These are phyloP conservation scores for Numenius arquata DNA, from an alignment of 2,113 vertebrate genomes.

Conservation along the genomic window DNA sequence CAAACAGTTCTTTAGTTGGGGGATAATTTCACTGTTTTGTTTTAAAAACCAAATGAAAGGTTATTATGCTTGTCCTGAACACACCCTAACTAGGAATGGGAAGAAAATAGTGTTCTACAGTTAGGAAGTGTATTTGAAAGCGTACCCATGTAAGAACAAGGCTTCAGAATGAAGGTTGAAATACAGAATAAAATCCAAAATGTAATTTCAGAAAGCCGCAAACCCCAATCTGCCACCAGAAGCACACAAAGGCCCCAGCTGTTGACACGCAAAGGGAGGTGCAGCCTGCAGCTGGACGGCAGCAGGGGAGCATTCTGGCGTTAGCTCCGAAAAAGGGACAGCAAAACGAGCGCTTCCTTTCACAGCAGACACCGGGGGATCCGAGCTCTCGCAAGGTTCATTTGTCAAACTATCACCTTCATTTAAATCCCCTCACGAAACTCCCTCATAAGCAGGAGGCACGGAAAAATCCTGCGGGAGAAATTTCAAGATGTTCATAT, in stretches of 20 bases:
- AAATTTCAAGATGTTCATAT: background rate
- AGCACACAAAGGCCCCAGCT: background rate
- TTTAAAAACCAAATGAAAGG: background rate
- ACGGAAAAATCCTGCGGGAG: background rate
- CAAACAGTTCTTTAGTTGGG: background rate
- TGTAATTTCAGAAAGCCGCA: background rate
- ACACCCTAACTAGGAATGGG: background rate
- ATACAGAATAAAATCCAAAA: background rate
- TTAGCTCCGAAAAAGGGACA: background rate
- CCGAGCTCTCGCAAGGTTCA: rapidly evolving
- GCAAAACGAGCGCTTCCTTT: background rate
- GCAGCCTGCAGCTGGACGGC: background rate
- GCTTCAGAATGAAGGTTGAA: background rate
- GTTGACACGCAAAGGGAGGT: background rate
- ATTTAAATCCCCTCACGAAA: background rate
- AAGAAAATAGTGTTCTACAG: background rate
- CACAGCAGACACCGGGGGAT: background rate
- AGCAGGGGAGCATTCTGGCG: background rate
- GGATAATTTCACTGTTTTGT: background rate
- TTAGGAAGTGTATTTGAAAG: background rate
- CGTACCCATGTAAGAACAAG: rapidly evolving
- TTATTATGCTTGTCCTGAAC: background rate
- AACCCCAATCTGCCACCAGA: too few species aligned
- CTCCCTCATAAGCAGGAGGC: background rate
- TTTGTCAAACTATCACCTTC: background rate